Base-by-base conservation (phyloP, 2,888 invertebrate species). In the Plebejus melissa region DNA sequence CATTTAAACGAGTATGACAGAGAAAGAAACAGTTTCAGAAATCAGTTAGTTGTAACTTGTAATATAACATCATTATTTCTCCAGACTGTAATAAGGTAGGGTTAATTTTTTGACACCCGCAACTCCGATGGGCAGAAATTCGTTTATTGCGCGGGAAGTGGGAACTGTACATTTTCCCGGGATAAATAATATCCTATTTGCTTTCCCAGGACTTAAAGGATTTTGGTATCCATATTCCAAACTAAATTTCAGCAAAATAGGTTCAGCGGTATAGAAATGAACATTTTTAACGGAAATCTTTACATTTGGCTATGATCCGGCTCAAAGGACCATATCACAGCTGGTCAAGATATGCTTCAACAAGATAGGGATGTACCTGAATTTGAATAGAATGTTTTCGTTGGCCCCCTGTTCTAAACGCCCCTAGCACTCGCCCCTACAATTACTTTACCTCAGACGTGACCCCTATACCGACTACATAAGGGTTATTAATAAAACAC, bases 301-400 rank as follows among this genome's bases (percentile, higher is more conserved):
- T 0, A 65, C 28, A 36, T 38, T 7, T 16, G 7, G 9, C 71
- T n/a, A 46, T 11, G 22, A 71, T 28, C 41, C 5, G 71, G 71
- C 36, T 41, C 0, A 13, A 46, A 41, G 22, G 41, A 46, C 46
- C 46, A 41, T 11, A 38, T 38, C 41, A 71, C 71, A 71, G 22
- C 71, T 71, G 71, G 71, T 71, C 71, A 46, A 71, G 71, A 71
- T 41, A 41, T 46, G 11, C 46, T 46, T 71, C 22, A 71, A 46
- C 46, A 71, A 71, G 71, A 71, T 71, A 71, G 71, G 71, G 71
- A 71, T 41, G 71, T 71, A 71, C 71, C 70, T 70, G 70, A 22
- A 22, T 22, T 0, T 22, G 22, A 70, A 70, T 70, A 28, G 54
- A 54, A 22, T 71, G 22, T 41, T 41, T 46, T 71, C 71, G 71